Conservation (phyloP, 2,888 invertebrate species). For the Pachliopta kotzebuea region DNA sequence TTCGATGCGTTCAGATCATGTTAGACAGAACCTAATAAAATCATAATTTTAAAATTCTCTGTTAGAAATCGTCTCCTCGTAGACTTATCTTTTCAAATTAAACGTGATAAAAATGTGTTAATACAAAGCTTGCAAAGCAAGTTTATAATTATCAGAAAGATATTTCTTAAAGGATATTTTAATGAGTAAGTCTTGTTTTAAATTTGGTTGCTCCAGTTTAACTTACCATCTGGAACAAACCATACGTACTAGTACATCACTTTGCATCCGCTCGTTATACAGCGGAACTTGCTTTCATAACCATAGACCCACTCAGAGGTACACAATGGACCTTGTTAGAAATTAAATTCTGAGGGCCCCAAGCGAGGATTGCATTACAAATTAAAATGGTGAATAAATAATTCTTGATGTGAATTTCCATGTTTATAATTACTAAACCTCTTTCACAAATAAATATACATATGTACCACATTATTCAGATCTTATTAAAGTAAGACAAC, state of each 20-base stretch:
- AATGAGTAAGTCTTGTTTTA: neutral
- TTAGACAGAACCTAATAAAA: too few relatives aligned
- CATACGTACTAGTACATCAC: neutral
- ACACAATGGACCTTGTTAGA: constrained; percentile 3
- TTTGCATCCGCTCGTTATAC: constrained; percentile 1
- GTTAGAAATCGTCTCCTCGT: too few relatives aligned
- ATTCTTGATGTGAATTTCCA: neutral
- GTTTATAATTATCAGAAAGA: too few relatives aligned
- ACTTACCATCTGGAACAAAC: neutral
- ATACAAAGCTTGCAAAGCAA: too few relatives aligned
- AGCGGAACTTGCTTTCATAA: constrained; percentile 3
- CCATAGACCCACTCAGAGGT: constrained; percentile 1
- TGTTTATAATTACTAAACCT: neutral
- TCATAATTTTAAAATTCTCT: too few relatives aligned
- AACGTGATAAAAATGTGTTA: too few relatives aligned
- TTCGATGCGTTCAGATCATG: too few relatives aligned
- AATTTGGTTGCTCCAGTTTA: neutral
- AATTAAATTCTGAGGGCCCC: constrained; percentile 8
- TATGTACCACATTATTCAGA: too few relatives aligned
- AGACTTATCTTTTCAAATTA: too few relatives aligned
- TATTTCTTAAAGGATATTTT: too few relatives aligned
- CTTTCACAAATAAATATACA: neutral
- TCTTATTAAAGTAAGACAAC: neutral
- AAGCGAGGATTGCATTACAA: constrained; percentile 18
- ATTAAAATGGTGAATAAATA: constrained; percentile 1